Evolutionary conservation across 2,113 vertebrate species (phyloP).

Genomic region (Saccopteryx leptura): DNA sequence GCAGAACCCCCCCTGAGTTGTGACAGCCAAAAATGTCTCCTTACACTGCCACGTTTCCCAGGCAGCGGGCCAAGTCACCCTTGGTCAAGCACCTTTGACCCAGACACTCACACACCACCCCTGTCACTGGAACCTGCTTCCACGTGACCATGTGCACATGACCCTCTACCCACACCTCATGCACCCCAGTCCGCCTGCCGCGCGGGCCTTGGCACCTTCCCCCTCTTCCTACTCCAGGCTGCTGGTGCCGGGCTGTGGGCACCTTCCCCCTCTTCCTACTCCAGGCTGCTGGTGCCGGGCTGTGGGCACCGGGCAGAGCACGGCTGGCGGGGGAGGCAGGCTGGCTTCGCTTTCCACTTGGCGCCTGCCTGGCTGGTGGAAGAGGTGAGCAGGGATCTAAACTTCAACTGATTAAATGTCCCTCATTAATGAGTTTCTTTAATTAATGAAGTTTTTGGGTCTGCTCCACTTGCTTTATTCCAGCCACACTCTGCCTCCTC

Average conservation of each 20-base stretch:
- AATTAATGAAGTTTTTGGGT: conserved; percentile 91
- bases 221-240: not conserved
- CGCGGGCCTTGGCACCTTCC: not conserved
- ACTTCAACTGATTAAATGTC: conserved; percentile 91
- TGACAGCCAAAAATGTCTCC: not conserved
- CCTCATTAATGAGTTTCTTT: conserved; percentile 91
- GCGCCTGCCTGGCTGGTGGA: conserved; percentile 67
- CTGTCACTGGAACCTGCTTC: accelerated
- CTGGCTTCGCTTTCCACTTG: not conserved
- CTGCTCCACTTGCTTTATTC: conserved; percentile 88
- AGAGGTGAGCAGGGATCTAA: conserved; percentile 80
- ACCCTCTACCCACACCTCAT: accelerated
- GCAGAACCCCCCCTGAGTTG: accelerated
- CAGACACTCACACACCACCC: accelerated
- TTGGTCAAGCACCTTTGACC: accelerated
- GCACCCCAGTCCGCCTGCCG: accelerated
- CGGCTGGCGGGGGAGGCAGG: not conserved
- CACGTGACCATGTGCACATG: accelerated
- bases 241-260: not conserved
- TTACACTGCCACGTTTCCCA: accelerated
- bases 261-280: not conserved
- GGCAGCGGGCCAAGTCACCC: accelerated
- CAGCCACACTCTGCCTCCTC: conserved; percentile 89
- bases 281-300: not conserved
- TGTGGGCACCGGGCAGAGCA: not conserved